Evolutionary conservation across 2,113 vertebrate genomes (phyloP), one percentile per base, ranked within the genome.

Genomic region (Cercocebus atys): DNA sequence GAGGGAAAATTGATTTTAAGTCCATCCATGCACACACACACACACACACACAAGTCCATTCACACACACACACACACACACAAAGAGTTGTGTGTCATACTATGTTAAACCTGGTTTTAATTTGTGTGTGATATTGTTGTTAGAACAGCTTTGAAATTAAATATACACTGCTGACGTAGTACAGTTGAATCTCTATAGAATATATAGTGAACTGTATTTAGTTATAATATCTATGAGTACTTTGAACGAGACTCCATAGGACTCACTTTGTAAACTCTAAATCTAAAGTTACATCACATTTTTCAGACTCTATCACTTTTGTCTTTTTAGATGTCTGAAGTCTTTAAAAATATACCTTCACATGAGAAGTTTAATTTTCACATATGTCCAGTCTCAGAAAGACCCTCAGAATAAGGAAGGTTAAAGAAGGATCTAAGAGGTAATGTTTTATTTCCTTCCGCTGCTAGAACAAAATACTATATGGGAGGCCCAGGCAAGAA

Each of bases 121-220:
- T 94, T 83, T 95, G 5, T 66, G 80, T 88, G 32, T 32, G 5
- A 4, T 91, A 38, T 43, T 57, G 10, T 78, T 75, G 11, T 72
- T 90, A 52, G 27, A 66, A 59, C 4, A 57, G 78, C 25, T 88
- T 91, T 91, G 75, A 64, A 95, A 83, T 82, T 86, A 93, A 92
- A 22, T 38, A 23, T 78, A 50, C 50, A 25, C 57, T 76, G 55
- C 64, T 80, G 88, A 52, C n/a, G 6, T 43, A 90, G 40, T 50
- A 55, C 4, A 83, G 45, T 50, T 55, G 79, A 88, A 70, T 80
- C 75, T 22, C 16, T 40, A 43, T 4, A 64, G 43, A 76, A 50
- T 10, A 45, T 35, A 32, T 32, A 27, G 32, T 87, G 75, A 95
- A n/a, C 22, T 75, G 18, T 59, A 17, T 43, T 81, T 72, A 81